Evolutionary conservation across 2,113 vertebrate genomes (phyloP).

Genomic region (Phyllopteryx taeniolatus): DNA sequence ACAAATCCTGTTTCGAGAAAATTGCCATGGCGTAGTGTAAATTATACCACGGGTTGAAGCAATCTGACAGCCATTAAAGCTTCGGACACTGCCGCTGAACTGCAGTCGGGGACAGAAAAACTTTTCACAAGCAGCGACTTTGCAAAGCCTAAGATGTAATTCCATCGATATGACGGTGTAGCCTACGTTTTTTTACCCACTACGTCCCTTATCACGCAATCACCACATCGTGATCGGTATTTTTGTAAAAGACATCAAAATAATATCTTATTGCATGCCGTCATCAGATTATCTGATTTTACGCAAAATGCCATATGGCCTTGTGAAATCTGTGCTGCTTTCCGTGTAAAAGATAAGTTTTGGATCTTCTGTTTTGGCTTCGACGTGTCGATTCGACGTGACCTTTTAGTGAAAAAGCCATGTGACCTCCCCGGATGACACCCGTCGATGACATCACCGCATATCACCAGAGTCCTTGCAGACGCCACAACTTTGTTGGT

Average conservation of each 20-base stretch:
- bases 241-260: neutral
- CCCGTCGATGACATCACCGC: neutral
- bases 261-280: neutral
- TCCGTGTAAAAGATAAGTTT: neutral
- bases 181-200: too few species aligned
- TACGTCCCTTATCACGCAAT: too few species aligned
- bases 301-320: neutral
- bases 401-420: neutral
- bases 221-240: neutral
- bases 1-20: too few species aligned
- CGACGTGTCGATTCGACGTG: neutral
- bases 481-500: slow-evolving; percentile 3
- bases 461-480: slow-evolving; percentile 1
- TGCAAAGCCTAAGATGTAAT: too few species aligned
- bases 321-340: neutral
- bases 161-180: too few species aligned
- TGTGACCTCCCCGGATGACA: neutral
- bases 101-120: too few species aligned
- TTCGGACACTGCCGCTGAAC: too few species aligned
- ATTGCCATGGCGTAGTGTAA: too few species aligned
- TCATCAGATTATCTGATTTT: neutral
- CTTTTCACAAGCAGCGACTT: too few species aligned
- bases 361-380: neutral
- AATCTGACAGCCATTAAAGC: too few species aligned
- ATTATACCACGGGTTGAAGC: too few species aligned